These are phyloP conservation scores for Danaus chrysippus DNA, from an alignment of 2,888 invertebrate genomes.

Conservation along the genomic window DNA sequence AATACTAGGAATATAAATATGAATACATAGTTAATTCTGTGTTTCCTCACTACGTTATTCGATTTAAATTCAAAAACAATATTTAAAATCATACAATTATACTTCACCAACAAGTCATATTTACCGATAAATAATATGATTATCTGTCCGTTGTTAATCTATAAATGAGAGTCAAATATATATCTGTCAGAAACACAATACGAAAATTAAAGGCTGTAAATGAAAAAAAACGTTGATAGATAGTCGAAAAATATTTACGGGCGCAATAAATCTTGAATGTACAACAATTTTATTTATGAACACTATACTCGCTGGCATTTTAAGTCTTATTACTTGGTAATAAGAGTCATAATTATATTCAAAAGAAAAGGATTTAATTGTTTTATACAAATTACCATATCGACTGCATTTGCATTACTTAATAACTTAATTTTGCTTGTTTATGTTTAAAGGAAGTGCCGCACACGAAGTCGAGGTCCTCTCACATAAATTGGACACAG, in stretches of 20 bases:
- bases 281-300: slow-evolving; percentile 8
- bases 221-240: slow-evolving; percentile 23
- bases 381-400: slow-evolving; percentile 37
- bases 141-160: slow-evolving; percentile 3
- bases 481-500: slow-evolving; percentile 26
- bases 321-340: slow-evolving; percentile 12
- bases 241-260: slow-evolving; percentile 27
- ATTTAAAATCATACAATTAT: not conserved
- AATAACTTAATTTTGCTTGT: slow-evolving; percentile 45
- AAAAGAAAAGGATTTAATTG: slow-evolving; percentile 24
- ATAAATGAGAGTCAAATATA: slow-evolving; percentile 11
- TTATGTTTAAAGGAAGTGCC: slow-evolving; percentile 29
- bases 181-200: slow-evolving; percentile 14
- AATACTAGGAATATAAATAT: no score
- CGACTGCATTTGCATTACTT: slow-evolving; percentile 42
- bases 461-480: slow-evolving; percentile 18
- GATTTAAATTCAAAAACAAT: slow-evolving; percentile 1
- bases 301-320: not conserved
- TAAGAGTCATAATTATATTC: slow-evolving; percentile 1
- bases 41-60: not conserved
- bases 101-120: no score
- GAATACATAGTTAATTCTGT: no score
- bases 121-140: not conserved
- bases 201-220: slow-evolving; percentile 15
- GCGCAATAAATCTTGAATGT: slow-evolving; percentile 19